These are phyloP conservation scores for Salminus brasiliensis DNA, from an alignment of 2,113 vertebrate genomes.

Conservation along the genomic window DNA sequence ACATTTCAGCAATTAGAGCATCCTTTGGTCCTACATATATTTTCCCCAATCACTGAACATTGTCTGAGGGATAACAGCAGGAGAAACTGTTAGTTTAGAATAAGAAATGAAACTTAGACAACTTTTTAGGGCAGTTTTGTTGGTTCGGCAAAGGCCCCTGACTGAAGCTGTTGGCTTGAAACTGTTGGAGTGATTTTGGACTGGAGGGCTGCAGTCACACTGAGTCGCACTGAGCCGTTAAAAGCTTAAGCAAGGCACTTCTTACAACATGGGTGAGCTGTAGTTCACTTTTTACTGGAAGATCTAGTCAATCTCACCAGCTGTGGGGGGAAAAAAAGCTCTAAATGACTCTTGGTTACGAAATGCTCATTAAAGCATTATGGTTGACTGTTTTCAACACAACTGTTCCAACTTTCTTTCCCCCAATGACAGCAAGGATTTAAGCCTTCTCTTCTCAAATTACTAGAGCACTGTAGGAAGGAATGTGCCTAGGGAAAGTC, in stretches of 20 bases:
- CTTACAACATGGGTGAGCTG: not conserved
- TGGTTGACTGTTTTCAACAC: not conserved
- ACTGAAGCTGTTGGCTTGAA: not conserved
- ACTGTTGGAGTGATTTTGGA: not conserved
- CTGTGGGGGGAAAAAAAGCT: not conserved
- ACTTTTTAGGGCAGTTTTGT: no score
- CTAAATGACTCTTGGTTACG: not conserved
- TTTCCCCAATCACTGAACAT: not conserved
- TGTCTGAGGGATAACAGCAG: not conserved
- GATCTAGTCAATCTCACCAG: not conserved
- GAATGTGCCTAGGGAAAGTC: not conserved
- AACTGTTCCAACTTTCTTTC: not conserved
- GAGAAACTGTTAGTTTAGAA: not conserved
- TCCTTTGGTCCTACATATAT: not conserved
- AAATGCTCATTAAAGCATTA: not conserved
- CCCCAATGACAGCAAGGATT: not conserved
- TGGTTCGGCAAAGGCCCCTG: no score
- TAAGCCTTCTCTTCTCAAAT: not conserved
- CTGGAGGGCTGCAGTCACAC: not conserved
- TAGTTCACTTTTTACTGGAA: not conserved
- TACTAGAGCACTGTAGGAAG: not conserved
- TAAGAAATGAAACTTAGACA: not conserved
- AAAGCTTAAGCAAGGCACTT: slow-evolving; percentile 2
- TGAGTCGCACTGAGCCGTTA: not conserved
- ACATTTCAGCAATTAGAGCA: not conserved